A percentile compares a stretch with the other conserved stretches of the same genome.
Evolutionary conservation across 2,797 vertebrate genomes (phyloP).

Genomic region (Hipposideros larvatus): DNA sequence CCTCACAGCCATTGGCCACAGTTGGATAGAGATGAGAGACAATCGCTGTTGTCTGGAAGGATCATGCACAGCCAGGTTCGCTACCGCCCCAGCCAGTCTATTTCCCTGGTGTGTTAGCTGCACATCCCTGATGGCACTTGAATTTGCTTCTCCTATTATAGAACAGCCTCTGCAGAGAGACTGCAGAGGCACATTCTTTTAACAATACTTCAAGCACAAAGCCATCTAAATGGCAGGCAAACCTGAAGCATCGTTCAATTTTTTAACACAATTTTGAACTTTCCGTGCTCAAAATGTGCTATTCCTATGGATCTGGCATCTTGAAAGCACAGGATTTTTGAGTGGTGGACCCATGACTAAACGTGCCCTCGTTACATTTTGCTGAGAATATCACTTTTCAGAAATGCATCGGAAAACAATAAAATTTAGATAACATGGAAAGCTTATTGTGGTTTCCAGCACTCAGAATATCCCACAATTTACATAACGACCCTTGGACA

Average conservation of each 20-base stretch:
- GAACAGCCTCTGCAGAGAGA: not conserved
- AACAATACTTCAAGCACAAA: conserved; percentile 24
- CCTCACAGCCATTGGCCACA: not conserved
- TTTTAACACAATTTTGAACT: not conserved
- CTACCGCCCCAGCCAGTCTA: too few relatives aligned
- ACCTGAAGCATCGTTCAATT: not conserved
- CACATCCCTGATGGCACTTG: not conserved
- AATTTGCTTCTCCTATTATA: not conserved
- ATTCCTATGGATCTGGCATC: not conserved
- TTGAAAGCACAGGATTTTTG: not conserved
- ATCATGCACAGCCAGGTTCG: too few relatives aligned
- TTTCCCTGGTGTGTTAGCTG: not conserved
- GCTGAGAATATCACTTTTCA: conserved; percentile 45
- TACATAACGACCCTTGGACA: not conserved
- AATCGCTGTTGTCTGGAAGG: not conserved
- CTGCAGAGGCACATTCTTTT: not conserved
- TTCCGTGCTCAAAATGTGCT: not conserved
- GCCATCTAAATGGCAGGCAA: not conserved
- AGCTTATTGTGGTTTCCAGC: not conserved
- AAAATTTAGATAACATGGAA: not conserved
- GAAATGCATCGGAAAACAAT: not conserved
- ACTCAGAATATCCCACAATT: not conserved
- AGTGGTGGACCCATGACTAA: not conserved
- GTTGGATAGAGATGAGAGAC: not conserved
- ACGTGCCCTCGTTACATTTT: not conserved